Conservation (phyloP, 2,113 vertebrate genomes). For the Fregetta grallaria region DNA sequence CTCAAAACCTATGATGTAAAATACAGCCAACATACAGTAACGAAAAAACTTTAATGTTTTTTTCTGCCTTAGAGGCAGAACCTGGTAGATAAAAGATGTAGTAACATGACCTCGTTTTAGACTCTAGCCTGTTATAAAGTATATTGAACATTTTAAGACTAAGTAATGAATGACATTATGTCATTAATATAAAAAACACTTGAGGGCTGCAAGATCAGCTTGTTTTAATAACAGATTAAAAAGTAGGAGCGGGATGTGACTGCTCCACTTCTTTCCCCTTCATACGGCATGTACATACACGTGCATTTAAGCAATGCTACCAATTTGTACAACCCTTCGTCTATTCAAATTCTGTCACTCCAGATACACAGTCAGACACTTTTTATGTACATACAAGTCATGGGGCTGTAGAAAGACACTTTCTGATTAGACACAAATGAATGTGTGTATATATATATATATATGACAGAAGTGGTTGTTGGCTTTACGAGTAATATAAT, state of each 20-base stretch:
- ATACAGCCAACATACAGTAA: not conserved
- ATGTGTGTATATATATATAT: rapidly evolving
- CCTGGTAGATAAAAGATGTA: not conserved
- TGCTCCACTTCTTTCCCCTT: not conserved
- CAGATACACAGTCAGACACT: not conserved
- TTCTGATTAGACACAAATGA: not conserved
- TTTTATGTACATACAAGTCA: not conserved
- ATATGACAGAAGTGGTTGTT: not conserved
- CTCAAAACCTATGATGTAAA: slow-evolving; percentile 7
- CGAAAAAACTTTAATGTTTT: not conserved
- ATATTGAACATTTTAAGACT: not conserved
- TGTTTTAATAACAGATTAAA: not conserved
- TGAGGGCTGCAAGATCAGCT: not conserved
- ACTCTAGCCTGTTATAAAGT: not conserved
- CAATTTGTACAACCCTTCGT: not conserved
- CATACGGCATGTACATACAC: not conserved
- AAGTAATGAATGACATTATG: not conserved
- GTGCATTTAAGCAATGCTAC: not conserved
- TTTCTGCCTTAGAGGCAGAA: not conserved
- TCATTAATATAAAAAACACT: not conserved
- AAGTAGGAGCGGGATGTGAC: not conserved
- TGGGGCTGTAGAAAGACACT: not conserved
- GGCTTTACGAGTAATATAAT: not conserved
- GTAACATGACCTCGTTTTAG: not conserved
- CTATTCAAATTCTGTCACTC: not conserved